Evolutionary conservation across 2,113 vertebrate species (phyloP).

Genomic region (Chloebia gouldiae): DNA sequence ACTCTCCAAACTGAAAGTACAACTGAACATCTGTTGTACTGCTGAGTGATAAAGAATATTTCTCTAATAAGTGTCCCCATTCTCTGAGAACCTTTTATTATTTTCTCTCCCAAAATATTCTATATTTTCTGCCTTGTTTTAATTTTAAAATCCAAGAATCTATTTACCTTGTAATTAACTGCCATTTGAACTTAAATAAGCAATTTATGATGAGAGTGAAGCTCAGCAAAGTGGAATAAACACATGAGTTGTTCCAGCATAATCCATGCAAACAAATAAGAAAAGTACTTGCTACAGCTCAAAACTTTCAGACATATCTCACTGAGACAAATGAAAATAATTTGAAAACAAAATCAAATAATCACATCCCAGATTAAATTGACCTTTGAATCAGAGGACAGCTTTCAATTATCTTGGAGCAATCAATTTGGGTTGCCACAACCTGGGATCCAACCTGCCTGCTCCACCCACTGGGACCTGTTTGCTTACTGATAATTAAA

Average conservation of each 20-base stretch:
- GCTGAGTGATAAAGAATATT: not conserved
- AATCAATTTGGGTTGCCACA: not conserved
- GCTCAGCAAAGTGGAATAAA: conserved; percentile 11
- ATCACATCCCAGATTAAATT: not conserved
- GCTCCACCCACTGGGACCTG: rapidly evolving
- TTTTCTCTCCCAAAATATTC: not conserved
- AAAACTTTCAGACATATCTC: not conserved
- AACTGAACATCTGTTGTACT: not conserved
- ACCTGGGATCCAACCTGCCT: not conserved
- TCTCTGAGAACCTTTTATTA: not conserved
- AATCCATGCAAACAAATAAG: not conserved
- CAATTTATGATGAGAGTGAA: not conserved
- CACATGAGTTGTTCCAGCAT: not conserved
- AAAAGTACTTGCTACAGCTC: not conserved
- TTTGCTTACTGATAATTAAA: not conserved
- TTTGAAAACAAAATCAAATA: not conserved
- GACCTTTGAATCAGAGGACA: not conserved
- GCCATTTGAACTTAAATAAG: conserved; percentile 15
- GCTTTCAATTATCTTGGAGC: not conserved
- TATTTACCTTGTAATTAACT: not conserved
- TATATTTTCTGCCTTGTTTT: not conserved
- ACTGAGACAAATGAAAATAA: not conserved
- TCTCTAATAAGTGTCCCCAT: not conserved
- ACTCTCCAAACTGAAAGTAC: not conserved
- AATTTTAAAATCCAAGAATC: not conserved